A percentile compares a stretch with the other conserved stretches of the same genome.
These are phyloP conservation scores for Epicauta chinensis DNA, from an alignment of 1,140 invertebrate genomes.

Conservation along the genomic window DNA sequence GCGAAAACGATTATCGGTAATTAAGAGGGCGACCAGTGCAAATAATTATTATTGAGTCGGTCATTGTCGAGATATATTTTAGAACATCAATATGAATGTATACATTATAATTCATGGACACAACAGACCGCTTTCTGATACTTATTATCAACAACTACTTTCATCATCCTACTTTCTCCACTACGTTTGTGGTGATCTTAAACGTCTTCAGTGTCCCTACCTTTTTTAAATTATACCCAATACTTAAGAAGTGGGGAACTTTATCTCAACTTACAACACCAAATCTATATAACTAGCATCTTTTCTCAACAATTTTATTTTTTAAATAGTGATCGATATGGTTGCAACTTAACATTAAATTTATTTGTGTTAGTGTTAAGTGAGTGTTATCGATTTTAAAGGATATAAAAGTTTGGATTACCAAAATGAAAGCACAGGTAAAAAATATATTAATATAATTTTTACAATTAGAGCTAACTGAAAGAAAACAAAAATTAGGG, in stretches of 20 bases:
- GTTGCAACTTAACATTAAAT: conserved; percentile 17
- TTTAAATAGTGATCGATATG: conserved; percentile 25
- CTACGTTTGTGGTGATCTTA: conserved; percentile 28
- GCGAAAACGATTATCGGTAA: too few relatives aligned
- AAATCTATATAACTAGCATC: conserved; percentile 35
- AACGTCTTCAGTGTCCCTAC: conserved; percentile 28
- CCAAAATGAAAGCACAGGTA: conserved; percentile 32
- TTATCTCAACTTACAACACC: conserved; percentile 28
- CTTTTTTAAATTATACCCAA: conserved; percentile 17
- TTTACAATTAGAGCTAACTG: conserved; percentile 3
- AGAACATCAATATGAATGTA: conserved; percentile 6
- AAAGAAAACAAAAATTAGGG: conserved; percentile 6
- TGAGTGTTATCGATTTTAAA: conserved; percentile 25
- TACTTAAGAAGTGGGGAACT: conserved; percentile 19
- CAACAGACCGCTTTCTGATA: conserved; percentile 32
- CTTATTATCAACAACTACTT: conserved; percentile 36
- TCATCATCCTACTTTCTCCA: conserved; percentile 40
- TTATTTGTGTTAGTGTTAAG: conserved; percentile 22
- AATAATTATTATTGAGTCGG: not conserved
- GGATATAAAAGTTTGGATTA: conserved; percentile 21
- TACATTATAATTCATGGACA: conserved; percentile 32
- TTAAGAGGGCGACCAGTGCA: not conserved
- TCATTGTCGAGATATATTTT: conserved; percentile 4
- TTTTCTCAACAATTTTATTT: conserved; percentile 25
- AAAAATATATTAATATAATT: not conserved